Percentiles rank a stretch among this genome's conserved stretches.
Conservation (phyloP, 2,797 vertebrate species). For the Sebastes trivittatus region DNA sequence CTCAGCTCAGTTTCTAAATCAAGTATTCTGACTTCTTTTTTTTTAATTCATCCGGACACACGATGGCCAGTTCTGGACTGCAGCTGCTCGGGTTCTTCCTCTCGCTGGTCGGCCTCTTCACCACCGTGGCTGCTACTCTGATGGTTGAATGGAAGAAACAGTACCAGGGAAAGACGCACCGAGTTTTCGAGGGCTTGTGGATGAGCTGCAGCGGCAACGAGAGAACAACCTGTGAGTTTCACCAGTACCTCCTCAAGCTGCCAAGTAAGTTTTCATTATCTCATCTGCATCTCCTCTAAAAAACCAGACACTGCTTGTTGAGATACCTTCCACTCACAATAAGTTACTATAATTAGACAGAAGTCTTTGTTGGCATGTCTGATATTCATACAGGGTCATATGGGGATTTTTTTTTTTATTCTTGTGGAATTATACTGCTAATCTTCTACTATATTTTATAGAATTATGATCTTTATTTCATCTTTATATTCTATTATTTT, state of each 20-base stretch:
- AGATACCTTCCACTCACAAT: slow-evolving; percentile 25
- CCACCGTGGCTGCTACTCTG: slow-evolving; percentile 60
- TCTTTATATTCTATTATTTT: not conserved
- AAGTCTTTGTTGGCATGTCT: not conserved
- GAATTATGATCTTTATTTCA: not conserved
- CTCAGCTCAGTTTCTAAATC: rapidly evolving
- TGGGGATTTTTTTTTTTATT: not conserved
- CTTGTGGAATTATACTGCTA: not conserved
- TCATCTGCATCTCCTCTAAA: not conserved
- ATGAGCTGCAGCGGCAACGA: slow-evolving; percentile 58
- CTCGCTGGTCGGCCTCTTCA: slow-evolving; percentile 83
- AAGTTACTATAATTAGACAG: slow-evolving; percentile 22
- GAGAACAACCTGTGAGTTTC: slow-evolving; percentile 42
- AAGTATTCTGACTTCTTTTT: not conserved
- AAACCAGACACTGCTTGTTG: slow-evolving; percentile 17
- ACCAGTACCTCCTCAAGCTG: slow-evolving; percentile 64
- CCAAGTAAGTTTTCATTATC: slow-evolving; percentile 50
- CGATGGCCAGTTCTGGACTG: slow-evolving; percentile 88
- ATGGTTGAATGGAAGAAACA: slow-evolving; percentile 76
- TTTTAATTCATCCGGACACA: not conserved
- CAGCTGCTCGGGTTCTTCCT: slow-evolving; percentile 89
- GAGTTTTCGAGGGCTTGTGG: slow-evolving; percentile 71
- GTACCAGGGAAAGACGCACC: slow-evolving; percentile 20
- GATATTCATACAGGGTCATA: not conserved
- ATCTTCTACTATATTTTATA: not conserved